phyloP scores from a whole-genome alignment of 2,797 vertebrate species.

The Otus scops region DNA sequence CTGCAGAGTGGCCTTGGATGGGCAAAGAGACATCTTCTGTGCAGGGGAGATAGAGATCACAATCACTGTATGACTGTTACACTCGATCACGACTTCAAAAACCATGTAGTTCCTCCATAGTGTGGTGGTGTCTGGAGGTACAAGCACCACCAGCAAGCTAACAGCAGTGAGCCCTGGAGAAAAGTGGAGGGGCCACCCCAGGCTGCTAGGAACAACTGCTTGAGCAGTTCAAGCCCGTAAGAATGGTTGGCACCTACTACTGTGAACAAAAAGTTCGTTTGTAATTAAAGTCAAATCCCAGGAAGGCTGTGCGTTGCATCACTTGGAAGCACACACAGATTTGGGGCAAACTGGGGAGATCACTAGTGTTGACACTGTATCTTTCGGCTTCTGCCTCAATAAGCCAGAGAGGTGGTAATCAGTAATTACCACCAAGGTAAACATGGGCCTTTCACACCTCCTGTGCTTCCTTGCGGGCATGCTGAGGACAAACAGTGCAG shows the following conservation, averaged over 20 bases:
- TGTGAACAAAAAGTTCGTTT: not conserved
- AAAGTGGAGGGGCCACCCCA: not conserved
- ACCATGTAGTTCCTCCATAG: not conserved
- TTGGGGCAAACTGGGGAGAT: not conserved
- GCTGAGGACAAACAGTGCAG: not conserved
- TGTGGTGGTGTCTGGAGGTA: too few relatives aligned
- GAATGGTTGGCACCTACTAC: not conserved
- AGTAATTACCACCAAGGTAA: not conserved
- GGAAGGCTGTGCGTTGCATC: not conserved
- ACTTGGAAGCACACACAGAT: rapidly evolving
- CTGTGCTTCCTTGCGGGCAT: not conserved
- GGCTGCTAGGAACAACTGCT: not conserved
- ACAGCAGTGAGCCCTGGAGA: not conserved
- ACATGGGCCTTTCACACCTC: not conserved
- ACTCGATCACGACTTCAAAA: not conserved
- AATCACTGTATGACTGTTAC: not conserved
- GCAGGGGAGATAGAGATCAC: not conserved
- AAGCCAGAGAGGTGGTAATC: not conserved
- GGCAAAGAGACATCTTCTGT: not conserved
- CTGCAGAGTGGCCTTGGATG: not conserved
- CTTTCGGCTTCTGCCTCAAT: not conserved
- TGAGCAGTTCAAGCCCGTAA: not conserved
- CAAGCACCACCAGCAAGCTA: not conserved
- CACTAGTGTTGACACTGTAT: not conserved
- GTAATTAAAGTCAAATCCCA: not conserved